Evolutionary conservation across 2,888 invertebrate species (phyloP).

Genomic region (Adelphocoris suturalis): DNA sequence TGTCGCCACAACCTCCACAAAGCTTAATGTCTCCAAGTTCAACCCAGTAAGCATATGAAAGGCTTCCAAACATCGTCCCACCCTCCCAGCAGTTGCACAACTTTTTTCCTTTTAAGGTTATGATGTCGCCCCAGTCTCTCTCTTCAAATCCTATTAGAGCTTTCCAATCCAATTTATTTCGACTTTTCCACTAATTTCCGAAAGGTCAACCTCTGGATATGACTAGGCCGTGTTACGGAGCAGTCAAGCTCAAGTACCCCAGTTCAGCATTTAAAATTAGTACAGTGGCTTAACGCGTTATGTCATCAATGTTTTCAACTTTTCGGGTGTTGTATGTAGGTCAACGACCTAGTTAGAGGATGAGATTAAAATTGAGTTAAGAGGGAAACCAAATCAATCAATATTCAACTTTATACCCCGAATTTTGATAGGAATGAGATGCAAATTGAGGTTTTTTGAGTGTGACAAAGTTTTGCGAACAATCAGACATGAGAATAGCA

Average conservation of each 20-base stretch:
- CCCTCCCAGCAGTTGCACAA: conserved; percentile 3
- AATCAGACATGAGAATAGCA: no score
- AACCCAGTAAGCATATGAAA: neutral
- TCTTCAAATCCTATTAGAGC: neutral
- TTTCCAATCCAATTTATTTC: conserved; percentile 20
- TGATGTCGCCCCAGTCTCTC: conserved; percentile 16
- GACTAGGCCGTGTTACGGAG: neutral
- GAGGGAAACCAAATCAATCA: neutral
- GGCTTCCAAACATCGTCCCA: neutral
- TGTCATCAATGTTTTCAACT: neutral
- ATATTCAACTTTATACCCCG: no score
- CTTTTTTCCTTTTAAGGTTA: neutral
- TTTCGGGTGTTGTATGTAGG: neutral
- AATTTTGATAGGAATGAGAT: neutral
- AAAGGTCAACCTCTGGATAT: neutral
- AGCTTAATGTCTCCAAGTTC: neutral
- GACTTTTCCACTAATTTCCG: neutral
- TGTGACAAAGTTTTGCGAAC: neutral
- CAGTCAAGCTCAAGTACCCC: neutral
- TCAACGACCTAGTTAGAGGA: neutral
- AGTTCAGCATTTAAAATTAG: conserved; percentile 22
- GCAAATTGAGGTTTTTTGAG: neutral
- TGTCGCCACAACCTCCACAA: neutral
- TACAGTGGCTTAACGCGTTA: neutral
- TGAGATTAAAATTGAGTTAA: neutral